Evolutionary conservation across 2,888 invertebrate genomes (phyloP).

Genomic region (Drosophila atripex): DNA sequence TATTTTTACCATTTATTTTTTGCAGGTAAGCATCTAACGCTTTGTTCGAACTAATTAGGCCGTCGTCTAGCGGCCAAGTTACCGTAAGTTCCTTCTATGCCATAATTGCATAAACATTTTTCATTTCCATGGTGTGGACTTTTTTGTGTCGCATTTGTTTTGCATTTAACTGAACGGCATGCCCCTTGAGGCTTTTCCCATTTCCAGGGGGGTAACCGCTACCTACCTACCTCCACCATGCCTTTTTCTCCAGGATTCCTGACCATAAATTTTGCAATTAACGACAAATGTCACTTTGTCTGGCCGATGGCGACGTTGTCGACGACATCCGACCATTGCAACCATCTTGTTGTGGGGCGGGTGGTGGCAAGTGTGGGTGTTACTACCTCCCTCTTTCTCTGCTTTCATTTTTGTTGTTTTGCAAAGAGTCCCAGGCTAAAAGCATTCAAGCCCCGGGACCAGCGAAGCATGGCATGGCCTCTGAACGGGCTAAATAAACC

Average conservation of each 20-base stretch:
- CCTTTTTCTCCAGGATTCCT: slow-evolving; percentile 52
- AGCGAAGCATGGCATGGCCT: slow-evolving; percentile 59
- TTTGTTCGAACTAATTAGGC: slow-evolving; percentile 50
- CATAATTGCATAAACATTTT: slow-evolving; percentile 31
- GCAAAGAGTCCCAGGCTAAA: slow-evolving; percentile 32
- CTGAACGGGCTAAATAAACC: slow-evolving; percentile 13
- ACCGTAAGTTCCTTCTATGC: slow-evolving; percentile 41
- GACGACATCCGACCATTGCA: slow-evolving; percentile 46
- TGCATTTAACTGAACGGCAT: slow-evolving; percentile 25
- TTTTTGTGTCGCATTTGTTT: slow-evolving; percentile 27
- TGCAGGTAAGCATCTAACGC: slow-evolving; percentile 44
- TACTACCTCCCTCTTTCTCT: slow-evolving; percentile 27
- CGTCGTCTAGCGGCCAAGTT: slow-evolving; percentile 25
- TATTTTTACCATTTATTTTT: slow-evolving; percentile 10
- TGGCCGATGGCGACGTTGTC: slow-evolving; percentile 47
- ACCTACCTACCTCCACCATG: too few species aligned
- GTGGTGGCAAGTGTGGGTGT: neutral
- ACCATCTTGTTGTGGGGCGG: slow-evolving; percentile 25
- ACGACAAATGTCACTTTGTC: slow-evolving; percentile 80
- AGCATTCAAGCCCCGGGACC: slow-evolving; percentile 64
- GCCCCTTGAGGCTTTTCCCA: slow-evolving; percentile 39
- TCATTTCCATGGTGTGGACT: slow-evolving; percentile 17
- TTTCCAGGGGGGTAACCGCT: slow-evolving; percentile 4
- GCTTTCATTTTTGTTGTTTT: neutral
- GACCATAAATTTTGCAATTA: slow-evolving; percentile 77